phyloP scores from a whole-genome alignment of 2,113 vertebrate species.

The Ophiodon elongatus region DNA sequence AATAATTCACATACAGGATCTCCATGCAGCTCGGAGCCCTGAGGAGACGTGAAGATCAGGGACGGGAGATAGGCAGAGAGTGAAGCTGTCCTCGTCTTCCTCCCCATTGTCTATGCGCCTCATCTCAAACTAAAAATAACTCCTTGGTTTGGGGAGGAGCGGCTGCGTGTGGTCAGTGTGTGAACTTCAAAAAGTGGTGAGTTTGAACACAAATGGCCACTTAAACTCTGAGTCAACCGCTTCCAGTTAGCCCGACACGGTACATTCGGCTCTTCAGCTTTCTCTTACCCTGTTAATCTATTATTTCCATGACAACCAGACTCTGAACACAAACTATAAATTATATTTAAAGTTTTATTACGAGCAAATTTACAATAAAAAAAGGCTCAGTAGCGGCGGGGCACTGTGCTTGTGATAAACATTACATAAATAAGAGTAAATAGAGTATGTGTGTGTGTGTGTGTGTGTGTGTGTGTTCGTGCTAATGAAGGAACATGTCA shows the following conservation, averaged over 20 bases:
- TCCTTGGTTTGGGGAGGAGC: not conserved
- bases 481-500: no score
- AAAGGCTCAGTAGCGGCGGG: no score
- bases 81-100: not conserved
- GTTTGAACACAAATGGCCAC: constrained; percentile 25
- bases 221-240: constrained; percentile 18
- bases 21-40: constrained; percentile 59
- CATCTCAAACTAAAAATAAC: not conserved
- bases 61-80: not conserved
- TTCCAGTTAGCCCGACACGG: constrained; percentile 13
- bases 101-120: not conserved
- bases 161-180: not conserved
- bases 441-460: no score
- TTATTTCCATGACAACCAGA: constrained; percentile 62
- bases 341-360: constrained; percentile 24
- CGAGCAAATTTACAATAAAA: not conserved
- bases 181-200: not conserved
- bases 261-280: constrained; percentile 35
- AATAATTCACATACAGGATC: constrained; percentile 80
- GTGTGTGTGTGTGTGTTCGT: no score
- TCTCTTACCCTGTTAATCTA: constrained; percentile 8
- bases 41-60: constrained; percentile 51
- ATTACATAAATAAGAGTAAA: no score
- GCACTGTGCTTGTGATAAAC: no score
- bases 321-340: constrained; percentile 31